Evolutionary conservation across 2,113 vertebrate genomes (phyloP), one percentile per base, ranked within the genome.

Genomic region (Vidua chalybeata): DNA sequence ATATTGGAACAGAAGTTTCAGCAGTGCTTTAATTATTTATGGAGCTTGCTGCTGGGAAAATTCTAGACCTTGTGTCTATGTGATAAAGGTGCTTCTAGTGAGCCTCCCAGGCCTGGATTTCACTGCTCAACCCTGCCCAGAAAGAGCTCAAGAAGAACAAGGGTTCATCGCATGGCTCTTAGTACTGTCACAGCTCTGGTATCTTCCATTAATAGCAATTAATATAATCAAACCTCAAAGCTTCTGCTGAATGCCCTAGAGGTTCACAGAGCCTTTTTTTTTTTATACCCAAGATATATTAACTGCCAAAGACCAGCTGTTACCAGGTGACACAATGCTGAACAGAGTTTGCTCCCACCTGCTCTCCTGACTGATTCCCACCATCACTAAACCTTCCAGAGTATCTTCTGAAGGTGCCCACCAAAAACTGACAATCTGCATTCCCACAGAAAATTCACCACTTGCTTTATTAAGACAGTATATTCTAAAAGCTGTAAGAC

Each of bases 1-100:
- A 91, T 94, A 96, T 87, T 84, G 77, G 87, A 94, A 95, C 31
- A 93, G 52, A 89, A 89, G 87, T 95, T 95, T 89, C 81, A 91
- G 33, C 48, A 48, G 18, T 54, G 56, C 84, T 89, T 95, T 93
- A 85, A 93, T 92, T 95, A 91, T 97, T 96, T 89, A 97, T 63
- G 55, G 62, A 84, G 64, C 27, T 37, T 61, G 74, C 77, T 84
- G 51, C 93, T 62, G 74, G 54, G 77, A 96, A 96, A 93, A 94
- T 94, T 94, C 89, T 87, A 95, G 84, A 82, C 45, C 74, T 56
- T 58, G 45, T 22, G 24, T 74, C 52, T 81, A 9, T 28, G 67
- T 66, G 76, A 69, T 56, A 81, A 90, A 90, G 83, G 86, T 81
- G 67, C 33, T 94, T 63, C 72, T 37, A 64, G 39, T 9, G 41